Evolutionary conservation across 2,113 vertebrate species (phyloP).

Genomic region (Calonectris borealis): DNA sequence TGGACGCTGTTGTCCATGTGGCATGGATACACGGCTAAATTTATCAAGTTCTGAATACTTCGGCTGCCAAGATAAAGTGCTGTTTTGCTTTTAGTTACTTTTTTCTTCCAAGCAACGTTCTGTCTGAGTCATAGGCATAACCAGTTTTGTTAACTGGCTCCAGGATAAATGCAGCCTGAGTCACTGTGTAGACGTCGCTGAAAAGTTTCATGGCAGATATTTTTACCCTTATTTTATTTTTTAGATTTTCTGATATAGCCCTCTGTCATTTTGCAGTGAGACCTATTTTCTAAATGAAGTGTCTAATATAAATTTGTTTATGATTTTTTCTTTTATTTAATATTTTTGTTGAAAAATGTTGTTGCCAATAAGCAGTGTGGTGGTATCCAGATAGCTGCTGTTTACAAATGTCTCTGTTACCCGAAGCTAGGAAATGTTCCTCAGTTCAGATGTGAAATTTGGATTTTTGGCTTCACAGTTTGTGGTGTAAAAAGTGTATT

Average conservation of each 20-base stretch:
- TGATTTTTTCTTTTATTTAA: constrained; percentile 46
- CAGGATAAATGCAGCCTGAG: constrained; percentile 38
- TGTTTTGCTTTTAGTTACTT: neutral
- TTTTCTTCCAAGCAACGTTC: constrained; percentile 6
- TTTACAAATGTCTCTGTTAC: neutral
- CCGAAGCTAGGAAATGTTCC: constrained; percentile 37
- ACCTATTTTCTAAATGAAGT: constrained; percentile 65
- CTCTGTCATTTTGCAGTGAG: constrained; percentile 20
- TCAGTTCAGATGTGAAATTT: constrained; percentile 55
- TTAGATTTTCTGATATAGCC: constrained; percentile 17
- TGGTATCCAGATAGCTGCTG: constrained; percentile 60
- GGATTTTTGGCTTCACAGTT: constrained; percentile 51
- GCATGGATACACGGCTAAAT: constrained; percentile 47
- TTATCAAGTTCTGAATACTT: constrained; percentile 17
- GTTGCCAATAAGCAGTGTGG: constrained; percentile 19
- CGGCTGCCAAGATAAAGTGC: neutral
- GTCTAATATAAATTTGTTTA: constrained; percentile 19
- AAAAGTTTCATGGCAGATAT: constrained; percentile 48
- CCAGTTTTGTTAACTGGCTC: neutral
- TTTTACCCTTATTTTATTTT: constrained; percentile 32
- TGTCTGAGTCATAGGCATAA: constrained; percentile 17
- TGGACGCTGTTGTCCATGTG: constrained; percentile 28
- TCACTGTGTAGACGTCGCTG: constrained; percentile 6
- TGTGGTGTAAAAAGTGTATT: constrained; percentile 49
- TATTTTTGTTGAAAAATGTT: constrained; percentile 36